These are phyloP conservation scores for Plebejus melissa DNA, from an alignment of 2,888 invertebrate genomes.

Conservation along the genomic window DNA sequence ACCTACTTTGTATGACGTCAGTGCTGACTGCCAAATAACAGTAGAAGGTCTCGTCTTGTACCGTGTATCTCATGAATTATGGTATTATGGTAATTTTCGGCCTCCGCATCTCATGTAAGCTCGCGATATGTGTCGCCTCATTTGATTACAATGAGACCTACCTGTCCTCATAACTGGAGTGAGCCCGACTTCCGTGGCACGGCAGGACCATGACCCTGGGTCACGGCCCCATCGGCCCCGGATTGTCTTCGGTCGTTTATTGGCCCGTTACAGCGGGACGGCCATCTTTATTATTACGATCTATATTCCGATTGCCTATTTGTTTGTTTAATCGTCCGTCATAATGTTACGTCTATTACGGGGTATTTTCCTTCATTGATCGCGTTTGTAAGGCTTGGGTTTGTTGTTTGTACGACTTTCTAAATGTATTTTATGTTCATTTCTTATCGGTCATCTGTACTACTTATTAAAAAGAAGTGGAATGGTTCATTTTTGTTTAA, in stretches of 20 bases:
- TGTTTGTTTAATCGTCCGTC: conserved; percentile 3
- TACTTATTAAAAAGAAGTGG: background rate
- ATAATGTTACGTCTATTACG: background rate
- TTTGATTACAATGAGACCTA: conserved; percentile 1
- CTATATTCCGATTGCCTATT: conserved; percentile 1
- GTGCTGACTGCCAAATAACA: background rate
- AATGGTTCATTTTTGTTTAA: background rate
- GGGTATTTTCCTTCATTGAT: background rate
- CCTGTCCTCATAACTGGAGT: background rate
- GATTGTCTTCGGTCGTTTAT: conserved; percentile 10
- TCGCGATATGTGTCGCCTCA: conserved; percentile 9
- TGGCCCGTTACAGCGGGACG: background rate
- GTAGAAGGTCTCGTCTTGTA: background rate
- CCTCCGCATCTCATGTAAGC: background rate
- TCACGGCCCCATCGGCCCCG: background rate
- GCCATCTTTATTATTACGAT: conserved; percentile 3
- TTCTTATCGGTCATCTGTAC: background rate
- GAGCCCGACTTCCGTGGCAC: background rate
- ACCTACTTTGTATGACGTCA: background rate
- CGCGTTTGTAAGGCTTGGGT: background rate
- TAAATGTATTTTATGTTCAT: background rate
- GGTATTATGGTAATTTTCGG: background rate
- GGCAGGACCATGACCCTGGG: conserved; percentile 6
- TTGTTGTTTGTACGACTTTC: background rate
- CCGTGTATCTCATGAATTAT: background rate